phyloP scores from a whole-genome alignment of 1,140 invertebrate genomes.

The Meloidogyne exigua region DNA sequence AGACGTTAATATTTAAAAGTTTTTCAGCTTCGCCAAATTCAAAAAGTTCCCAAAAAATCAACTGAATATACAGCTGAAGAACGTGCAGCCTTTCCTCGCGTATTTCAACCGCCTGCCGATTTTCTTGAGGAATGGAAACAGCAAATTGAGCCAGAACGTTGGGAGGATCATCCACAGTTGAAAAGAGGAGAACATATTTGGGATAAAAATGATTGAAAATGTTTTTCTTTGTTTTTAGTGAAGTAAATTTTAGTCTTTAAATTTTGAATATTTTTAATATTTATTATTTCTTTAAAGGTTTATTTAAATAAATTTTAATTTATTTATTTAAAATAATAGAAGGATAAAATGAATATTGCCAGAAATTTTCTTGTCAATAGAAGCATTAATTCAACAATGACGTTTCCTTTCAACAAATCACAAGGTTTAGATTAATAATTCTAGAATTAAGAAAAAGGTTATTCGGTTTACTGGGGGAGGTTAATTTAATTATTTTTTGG shows the following conservation, averaged over 20 bases:
- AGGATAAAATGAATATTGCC: background rate
- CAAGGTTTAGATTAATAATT: background rate
- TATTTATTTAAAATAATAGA: too few species aligned
- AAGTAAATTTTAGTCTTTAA: too few species aligned
- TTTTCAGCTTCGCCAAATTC: constrained; percentile 54
- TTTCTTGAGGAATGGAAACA: constrained; percentile 53
- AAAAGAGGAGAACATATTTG: constrained; percentile 22
- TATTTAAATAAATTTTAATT: too few species aligned
- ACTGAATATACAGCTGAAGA: constrained; percentile 60
- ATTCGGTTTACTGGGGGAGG: background rate
- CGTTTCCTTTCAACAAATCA: background rate
- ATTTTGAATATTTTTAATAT: too few species aligned
- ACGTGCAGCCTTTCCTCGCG: constrained; percentile 47
- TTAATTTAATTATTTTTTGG: too few species aligned
- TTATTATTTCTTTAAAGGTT: too few species aligned
- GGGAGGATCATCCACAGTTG: constrained; percentile 19
- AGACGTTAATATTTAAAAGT: too few species aligned
- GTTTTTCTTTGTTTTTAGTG: constrained; percentile 5
- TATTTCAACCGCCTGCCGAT: constrained; percentile 37
- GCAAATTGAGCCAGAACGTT: constrained; percentile 29
- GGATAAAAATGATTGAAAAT: constrained; percentile 14
- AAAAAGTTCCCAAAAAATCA: constrained; percentile 56
- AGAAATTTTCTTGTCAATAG: background rate
- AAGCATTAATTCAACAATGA: background rate
- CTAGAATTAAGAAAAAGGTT: too few species aligned